phyloP scores from a whole-genome alignment of 2,888 invertebrate genomes.

The Meteorus cinctellus region DNA sequence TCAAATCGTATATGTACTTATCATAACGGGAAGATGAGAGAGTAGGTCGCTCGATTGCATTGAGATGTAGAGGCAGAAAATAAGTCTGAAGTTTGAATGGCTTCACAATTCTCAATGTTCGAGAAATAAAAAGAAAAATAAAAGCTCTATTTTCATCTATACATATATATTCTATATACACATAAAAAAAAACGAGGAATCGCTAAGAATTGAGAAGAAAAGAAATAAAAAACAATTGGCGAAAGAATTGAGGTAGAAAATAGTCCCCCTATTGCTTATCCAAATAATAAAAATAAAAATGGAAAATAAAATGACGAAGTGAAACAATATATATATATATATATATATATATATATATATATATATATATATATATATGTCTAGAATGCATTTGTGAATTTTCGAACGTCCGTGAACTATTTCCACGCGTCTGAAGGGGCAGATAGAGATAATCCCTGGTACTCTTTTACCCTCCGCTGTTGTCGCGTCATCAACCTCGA shows the following conservation, averaged over 20 bases:
- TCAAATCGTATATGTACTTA: not conserved
- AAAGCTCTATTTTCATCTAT: not conserved
- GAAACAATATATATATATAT: not conserved
- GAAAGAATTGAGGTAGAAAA: not conserved
- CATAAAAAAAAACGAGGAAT: not conserved
- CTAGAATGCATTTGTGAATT: not conserved
- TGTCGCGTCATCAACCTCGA: not conserved
- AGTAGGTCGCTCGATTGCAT: constrained; percentile 40
- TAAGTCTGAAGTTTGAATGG: constrained; percentile 31
- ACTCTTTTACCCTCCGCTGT: not conserved
- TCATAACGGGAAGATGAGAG: not conserved
- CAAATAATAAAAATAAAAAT: not conserved
- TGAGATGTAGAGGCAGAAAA: constrained; percentile 32
- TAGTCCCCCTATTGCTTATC: not conserved
- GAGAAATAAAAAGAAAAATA: constrained; percentile 9
- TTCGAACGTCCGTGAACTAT: constrained; percentile 19
- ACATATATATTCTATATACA: not conserved
- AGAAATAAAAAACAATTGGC: not conserved
- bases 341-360: not conserved
- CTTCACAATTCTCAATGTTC: constrained; percentile 39
- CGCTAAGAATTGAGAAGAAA: not conserved
- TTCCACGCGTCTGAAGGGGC: not conserved
- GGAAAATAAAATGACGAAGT: not conserved
- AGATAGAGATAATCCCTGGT: not conserved
- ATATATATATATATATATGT: not conserved